Evolutionary conservation across 1,140 invertebrate genomes (phyloP), one percentile per base, ranked within the genome.

Genomic region (Eumaeus atala): DNA sequence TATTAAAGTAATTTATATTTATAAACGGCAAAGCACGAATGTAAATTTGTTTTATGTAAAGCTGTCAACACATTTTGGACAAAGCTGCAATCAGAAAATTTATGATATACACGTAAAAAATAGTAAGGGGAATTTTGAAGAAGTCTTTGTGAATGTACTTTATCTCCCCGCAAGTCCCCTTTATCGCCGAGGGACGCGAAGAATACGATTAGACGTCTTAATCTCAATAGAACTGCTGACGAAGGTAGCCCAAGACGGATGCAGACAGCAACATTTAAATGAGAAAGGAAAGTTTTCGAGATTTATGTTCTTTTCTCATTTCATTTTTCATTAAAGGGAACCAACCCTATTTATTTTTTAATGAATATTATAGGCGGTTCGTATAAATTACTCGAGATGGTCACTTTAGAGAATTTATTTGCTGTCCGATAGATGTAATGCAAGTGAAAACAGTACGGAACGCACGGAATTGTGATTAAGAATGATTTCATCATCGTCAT

Each of bases 71-170:
- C 69, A 58, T 70, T 71, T 65, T 66, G 66, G 69, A 64, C 57
- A 69, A 70, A 73, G 70, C 64, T 74, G 81, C 72, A 82, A 78
- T 77, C 72, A 74, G 71, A 70, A 60, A 72, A 64, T 52, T 67
- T 67, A 67, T 79, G 81, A 84, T 80, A 85, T 80, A 78, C 80
- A 80, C 71, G 72, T 77, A 70, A 77, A 78, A 83, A 44, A 85
- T 84, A 68, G 72, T 68, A 64, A 67, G 74, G 74, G 75, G 74
- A 66, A 73, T 76, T 83, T 76, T 81, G 74, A 74, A 80, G 77
- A 71, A 74, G 73, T 74, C 70, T 72, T 83, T 73, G 62, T 64
- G 62, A 61, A 62, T 72, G 77, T 73, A 78, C 77, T 82, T 82
- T 82, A 84, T 82, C 78, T 80, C 63, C 62, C 79, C 80, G 62